A percentile compares a stretch with the other conserved stretches of the same genome.
phyloP scores from a whole-genome alignment of 1,140 invertebrate genomes.

The Musca domestica region DNA sequence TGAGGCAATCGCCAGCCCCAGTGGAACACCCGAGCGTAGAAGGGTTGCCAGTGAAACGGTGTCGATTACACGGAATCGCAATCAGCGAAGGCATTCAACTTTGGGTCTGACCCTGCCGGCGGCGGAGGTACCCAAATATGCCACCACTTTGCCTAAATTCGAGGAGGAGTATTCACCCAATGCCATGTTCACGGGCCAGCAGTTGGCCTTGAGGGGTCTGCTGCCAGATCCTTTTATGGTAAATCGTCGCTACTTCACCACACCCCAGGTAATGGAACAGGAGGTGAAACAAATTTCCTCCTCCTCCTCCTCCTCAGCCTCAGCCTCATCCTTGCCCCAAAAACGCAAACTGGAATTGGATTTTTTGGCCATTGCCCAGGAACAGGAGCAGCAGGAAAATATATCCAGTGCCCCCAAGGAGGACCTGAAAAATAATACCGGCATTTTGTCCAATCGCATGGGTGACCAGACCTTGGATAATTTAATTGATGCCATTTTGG shows the following conservation, averaged over 20 bases:
- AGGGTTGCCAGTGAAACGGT: background rate
- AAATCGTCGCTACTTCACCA: slow-evolving; percentile 42
- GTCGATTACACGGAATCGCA: background rate
- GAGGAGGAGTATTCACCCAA: slow-evolving; percentile 47
- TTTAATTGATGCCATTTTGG: slow-evolving; percentile 50
- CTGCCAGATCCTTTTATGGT: slow-evolving; percentile 44
- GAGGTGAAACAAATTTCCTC: background rate
- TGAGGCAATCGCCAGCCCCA: background rate
- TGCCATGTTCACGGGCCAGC: slow-evolving; percentile 40
- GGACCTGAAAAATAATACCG: slow-evolving; percentile 25
- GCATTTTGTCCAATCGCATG: slow-evolving; percentile 36
- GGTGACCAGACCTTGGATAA: slow-evolving; percentile 49
- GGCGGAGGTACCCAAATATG: slow-evolving; percentile 36
- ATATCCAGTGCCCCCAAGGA: background rate
- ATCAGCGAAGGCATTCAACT: slow-evolving; percentile 23
- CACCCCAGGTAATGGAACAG: slow-evolving; percentile 17
- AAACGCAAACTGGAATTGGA: slow-evolving; percentile 43
- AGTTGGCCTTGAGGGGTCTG: slow-evolving; percentile 41
- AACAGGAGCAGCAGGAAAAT: background rate
- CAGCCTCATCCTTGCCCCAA: slow-evolving; percentile 24
- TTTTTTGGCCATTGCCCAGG: slow-evolving; percentile 28
- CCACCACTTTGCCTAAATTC: slow-evolving; percentile 41
- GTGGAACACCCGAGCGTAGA: slow-evolving; percentile 2
- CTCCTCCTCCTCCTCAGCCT: no score
- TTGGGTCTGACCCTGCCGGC: slow-evolving; percentile 23